These are phyloP conservation scores for Coptodon rendalli DNA, from an alignment of 2,113 vertebrate genomes.

Conservation along the genomic window DNA sequence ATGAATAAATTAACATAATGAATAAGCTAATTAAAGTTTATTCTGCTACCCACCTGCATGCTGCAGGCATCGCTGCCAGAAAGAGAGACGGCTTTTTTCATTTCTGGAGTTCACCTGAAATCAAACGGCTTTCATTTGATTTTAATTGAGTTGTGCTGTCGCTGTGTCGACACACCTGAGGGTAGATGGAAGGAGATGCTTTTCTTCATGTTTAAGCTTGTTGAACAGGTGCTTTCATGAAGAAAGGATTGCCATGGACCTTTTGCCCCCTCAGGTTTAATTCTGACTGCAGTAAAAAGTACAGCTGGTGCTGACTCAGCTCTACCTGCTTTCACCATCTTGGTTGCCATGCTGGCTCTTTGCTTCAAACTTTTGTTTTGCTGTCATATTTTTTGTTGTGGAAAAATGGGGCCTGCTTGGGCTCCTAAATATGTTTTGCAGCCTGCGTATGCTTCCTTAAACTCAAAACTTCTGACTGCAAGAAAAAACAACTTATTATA, in stretches of 20 bases:
- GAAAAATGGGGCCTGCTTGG: neutral
- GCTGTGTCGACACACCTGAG: neutral
- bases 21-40: neutral
- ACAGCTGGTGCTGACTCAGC: neutral
- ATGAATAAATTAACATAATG: neutral
- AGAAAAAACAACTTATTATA: neutral
- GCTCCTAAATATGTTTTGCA: neutral
- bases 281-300: neutral
- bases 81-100: accelerated
- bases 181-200: neutral
- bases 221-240: neutral
- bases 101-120: neutral
- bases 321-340: neutral
- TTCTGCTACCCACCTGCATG: neutral
- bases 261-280: neutral
- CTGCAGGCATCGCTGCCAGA: neutral
- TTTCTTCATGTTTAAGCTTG: neutral
- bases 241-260: neutral
- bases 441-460: neutral
- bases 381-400: neutral
- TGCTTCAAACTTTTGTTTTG: accelerated
- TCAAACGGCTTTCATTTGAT: neutral
- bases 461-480: neutral
- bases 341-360: neutral
- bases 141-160: neutral